These are phyloP conservation scores for Sceloporus undulatus DNA, from an alignment of 2,113 vertebrate genomes.

Conservation along the genomic window DNA sequence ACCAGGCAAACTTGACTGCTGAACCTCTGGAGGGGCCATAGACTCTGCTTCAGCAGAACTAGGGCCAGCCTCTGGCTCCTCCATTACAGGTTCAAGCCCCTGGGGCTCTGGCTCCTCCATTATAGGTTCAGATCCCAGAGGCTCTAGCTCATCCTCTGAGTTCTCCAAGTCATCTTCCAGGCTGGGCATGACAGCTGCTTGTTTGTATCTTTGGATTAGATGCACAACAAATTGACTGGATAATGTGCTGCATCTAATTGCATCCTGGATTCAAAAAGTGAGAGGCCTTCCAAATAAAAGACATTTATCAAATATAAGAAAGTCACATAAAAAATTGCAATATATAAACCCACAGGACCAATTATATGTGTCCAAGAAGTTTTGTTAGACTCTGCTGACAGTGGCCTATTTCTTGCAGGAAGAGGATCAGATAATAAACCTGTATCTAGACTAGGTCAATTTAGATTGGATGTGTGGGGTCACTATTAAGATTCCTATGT, in stretches of 20 bases:
- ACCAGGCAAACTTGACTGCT: no score
- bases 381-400: constrained; percentile 7
- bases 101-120: no score
- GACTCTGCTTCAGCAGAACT: no score
- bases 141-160: no score
- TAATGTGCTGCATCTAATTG: neutral
- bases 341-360: constrained; percentile 39
- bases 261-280: constrained; percentile 17
- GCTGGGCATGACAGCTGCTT: neutral
- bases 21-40: no score
- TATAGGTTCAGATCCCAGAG: no score
- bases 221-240: neutral
- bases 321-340: neutral
- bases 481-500: neutral
- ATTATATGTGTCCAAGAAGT: constrained; percentile 55
- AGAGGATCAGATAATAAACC: neutral
- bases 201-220: constrained; percentile 43
- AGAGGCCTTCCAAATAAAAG: constrained; percentile 6
- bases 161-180: no score
- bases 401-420: neutral
- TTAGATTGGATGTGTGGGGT: neutral
- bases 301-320: neutral
- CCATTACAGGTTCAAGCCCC: no score
- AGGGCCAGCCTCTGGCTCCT: no score
- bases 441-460: neutral